Base-by-base conservation (phyloP, 1,140 invertebrate genomes). In the Cherax quadricarinatus region DNA sequence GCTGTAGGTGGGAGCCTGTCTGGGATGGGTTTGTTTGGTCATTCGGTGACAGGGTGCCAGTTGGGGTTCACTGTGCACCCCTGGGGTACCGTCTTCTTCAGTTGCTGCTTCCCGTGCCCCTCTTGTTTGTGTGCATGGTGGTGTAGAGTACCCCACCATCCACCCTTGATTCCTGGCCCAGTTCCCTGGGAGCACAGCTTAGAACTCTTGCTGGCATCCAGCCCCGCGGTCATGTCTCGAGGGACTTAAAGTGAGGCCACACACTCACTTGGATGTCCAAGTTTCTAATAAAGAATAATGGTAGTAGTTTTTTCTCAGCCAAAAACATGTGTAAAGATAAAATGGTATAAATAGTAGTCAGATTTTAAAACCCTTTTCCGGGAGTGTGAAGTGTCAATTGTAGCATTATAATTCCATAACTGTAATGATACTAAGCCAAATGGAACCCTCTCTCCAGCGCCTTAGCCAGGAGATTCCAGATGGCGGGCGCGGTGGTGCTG, bases 331-430 rank as follows among this genome's bases (percentile, higher is more conserved):
- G 90, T 92, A 93, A 93, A 92, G 88, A 92, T 88, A 83, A 91
- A 91, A 78, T 92, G 88, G 92, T 93, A 93, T 92, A 94, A 93
- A 91, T 93, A 94, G 93, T 93, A 91, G 86, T 91, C 89, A 93
- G 89, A 91, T 91, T 93, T 93, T 93, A 88, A 91, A 91, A 92
- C 91, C 89, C 88, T 91, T 93, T 92, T 94, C 86, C 92, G 92
- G 93, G 92, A 94, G 89, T 94, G 92, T 94, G 92, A 94, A 94
- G 93, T 94, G 92, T 94, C 93, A 93, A 92, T 93, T 92, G 92
- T 94, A 94, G 93, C 93, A 93, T 94, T 93, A 94, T 92, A 94
- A 94, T 94, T 94, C 93, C 93, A 91, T 92, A 91, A 94, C 90
- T 93, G 92, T 93, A 93, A 93, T 80, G 87, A 86, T 91, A 92